Evolutionary conservation across 2,888 invertebrate genomes (phyloP).

Genomic region (Metellina segmentata): DNA sequence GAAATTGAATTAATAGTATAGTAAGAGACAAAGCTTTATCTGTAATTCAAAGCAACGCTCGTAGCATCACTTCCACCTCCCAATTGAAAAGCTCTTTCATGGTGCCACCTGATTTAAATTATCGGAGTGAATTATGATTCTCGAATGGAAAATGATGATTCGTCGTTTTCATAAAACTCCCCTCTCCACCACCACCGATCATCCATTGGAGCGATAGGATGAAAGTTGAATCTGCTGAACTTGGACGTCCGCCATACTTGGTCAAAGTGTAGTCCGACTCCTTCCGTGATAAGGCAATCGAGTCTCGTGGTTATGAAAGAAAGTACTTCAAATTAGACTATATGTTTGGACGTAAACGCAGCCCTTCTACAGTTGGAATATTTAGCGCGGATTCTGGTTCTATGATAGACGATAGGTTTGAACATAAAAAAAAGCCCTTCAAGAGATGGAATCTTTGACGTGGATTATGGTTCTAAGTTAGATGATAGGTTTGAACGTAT

Average conservation of each 20-base stretch:
- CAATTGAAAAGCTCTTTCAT: slow-evolving; percentile 17
- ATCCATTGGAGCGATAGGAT: neutral
- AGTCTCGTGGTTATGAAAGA: too few species aligned
- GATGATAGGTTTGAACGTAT: too few species aligned
- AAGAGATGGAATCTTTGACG: too few species aligned
- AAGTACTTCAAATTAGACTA: too few species aligned
- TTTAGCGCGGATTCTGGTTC: too few species aligned
- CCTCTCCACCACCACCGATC: slow-evolving; percentile 1
- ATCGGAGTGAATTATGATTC: slow-evolving; percentile 63
- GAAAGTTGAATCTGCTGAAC: neutral
- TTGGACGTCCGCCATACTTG: neutral
- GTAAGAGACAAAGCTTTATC: slow-evolving; percentile 34
- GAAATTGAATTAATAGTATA: slow-evolving; percentile 44
- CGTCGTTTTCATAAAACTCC: slow-evolving; percentile 51
- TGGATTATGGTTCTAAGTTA: too few species aligned
- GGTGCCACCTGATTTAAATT: slow-evolving; percentile 60
- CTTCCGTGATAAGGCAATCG: too few species aligned
- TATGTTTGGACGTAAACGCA: too few species aligned
- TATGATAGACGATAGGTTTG: too few species aligned
- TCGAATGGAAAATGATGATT: slow-evolving; percentile 56
- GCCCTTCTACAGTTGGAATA: too few species aligned
- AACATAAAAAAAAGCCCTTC: too few species aligned
- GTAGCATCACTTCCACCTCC: slow-evolving; percentile 13
- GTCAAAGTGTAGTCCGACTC: too few species aligned
- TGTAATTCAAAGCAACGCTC: slow-evolving; percentile 24